Base-by-base conservation (phyloP, 2,797 vertebrate genomes). In the Sarcophilus harrisii region DNA sequence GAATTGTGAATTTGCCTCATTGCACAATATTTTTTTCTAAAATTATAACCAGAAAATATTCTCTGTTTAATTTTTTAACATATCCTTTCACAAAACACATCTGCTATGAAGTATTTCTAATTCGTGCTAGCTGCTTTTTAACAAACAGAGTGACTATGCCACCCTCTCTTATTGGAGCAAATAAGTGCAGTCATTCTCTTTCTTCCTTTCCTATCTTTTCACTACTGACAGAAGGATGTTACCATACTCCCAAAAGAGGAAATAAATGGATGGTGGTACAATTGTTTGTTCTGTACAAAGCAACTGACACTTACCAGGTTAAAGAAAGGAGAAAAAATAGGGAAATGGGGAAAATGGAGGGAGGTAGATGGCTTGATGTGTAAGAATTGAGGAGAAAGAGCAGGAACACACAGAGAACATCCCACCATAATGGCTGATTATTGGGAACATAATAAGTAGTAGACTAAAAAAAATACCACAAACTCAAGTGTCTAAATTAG, bases 41-140 rank as follows among this genome's bases (percentile, higher is more conserved):
- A 94, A 95, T 97, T 98, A 98, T 58, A 96, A 93, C 92, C 96
- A 96, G 97, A 97, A 98, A 98, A 96, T 97, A 97, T 97, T 96
- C 94, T 91, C 97, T 98, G 97, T 49, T 94, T 98, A 98, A 97
- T 97, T 97, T 96, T 96, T 97, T 96, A 96, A 95, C 93, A 96
- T 98, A 90, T 92, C 98, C 94, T 97, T 98, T 97, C 97, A 97
- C 95, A 97, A 98, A 98, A 97, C 90, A 97, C 97, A 97, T 90
- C 97, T 98, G 96, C 93, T 92, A 38, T 90, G 97, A 97, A 97
- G 96, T 97, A 94, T 57, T 97, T 98, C 98, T 98, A 91, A 95
- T 97, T 98, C 97, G 96, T 97, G 87, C 94, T 97, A 98, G 94
- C 54, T 96, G 91, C 32, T 97, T 98, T 97, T 97, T 96, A 96